Evolutionary conservation across 2,797 vertebrate genomes (phyloP).

Genomic region (Darevskia nairensis): DNA sequence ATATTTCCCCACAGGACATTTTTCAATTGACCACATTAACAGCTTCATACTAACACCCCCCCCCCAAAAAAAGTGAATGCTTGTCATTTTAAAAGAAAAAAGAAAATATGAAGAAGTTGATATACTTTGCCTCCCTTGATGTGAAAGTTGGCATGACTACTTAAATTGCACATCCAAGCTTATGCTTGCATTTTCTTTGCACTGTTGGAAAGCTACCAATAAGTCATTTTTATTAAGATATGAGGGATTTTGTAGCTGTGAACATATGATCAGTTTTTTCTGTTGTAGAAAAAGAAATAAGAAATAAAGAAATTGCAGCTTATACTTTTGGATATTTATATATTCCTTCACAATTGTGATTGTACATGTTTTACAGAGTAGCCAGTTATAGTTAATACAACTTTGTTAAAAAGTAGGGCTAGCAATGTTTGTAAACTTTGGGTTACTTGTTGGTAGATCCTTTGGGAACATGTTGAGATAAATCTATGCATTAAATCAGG

Average conservation of each 20-base stretch:
- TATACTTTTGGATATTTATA: constrained; percentile 10
- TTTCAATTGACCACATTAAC: constrained; percentile 33
- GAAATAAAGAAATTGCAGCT: neutral
- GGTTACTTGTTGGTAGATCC: neutral
- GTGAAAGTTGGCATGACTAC: constrained; percentile 34
- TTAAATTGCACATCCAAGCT: neutral
- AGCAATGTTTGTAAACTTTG: neutral
- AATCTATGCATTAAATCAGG: neutral
- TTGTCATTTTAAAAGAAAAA: constrained; percentile 2
- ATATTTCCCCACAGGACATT: constrained; percentile 39
- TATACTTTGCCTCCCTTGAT: constrained; percentile 39
- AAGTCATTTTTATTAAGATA: neutral
- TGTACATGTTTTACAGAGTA: neutral
- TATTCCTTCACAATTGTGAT: neutral
- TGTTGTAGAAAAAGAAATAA: rapidly evolving
- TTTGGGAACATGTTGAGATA: neutral
- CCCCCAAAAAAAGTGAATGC: neutral
- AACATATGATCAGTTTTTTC: neutral
- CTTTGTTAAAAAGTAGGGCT: neutral
- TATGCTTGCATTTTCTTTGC: constrained; percentile 41
- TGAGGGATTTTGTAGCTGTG: constrained; percentile 26
- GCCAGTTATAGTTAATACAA: neutral
- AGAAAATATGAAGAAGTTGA: neutral
- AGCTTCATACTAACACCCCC: constrained; percentile 26
- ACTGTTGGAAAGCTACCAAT: constrained; percentile 49